These are phyloP conservation scores for Spea bombifrons DNA, from an alignment of 2,113 vertebrate species.

Conservation along the genomic window DNA sequence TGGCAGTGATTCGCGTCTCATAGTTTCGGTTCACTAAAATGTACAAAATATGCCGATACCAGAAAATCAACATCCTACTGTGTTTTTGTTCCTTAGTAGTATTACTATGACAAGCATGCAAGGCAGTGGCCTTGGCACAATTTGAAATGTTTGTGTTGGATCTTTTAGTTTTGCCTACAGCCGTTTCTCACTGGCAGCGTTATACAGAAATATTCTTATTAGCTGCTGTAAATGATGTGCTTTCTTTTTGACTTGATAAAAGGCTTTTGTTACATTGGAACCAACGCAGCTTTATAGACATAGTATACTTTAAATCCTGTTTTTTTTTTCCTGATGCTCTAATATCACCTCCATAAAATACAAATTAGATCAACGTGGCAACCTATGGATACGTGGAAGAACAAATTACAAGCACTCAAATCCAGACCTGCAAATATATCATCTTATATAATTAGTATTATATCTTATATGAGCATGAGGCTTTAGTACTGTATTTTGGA, in stretches of 20 bases:
- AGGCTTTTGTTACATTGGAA: too few species aligned
- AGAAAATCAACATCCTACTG: not conserved
- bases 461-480: too few species aligned
- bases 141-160: not conserved
- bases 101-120: not conserved
- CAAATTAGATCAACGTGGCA: too few species aligned
- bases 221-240: not conserved
- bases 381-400: too few species aligned
- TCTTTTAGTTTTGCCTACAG: not conserved
- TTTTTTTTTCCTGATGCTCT: too few species aligned
- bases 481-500: too few species aligned
- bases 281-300: too few species aligned
- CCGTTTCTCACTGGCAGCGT: not conserved
- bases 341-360: too few species aligned
- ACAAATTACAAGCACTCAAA: too few species aligned
- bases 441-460: too few species aligned
- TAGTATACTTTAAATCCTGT: too few species aligned
- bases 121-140: not conserved
- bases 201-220: not conserved
- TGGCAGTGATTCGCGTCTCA: not conserved
- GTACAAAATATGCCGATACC: not conserved
- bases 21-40: not conserved
- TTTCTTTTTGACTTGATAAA: not conserved
- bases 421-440: too few species aligned
- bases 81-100: not conserved